phyloP scores from a whole-genome alignment of 1,140 invertebrate species.

The Dendrolimus punctatus region DNA sequence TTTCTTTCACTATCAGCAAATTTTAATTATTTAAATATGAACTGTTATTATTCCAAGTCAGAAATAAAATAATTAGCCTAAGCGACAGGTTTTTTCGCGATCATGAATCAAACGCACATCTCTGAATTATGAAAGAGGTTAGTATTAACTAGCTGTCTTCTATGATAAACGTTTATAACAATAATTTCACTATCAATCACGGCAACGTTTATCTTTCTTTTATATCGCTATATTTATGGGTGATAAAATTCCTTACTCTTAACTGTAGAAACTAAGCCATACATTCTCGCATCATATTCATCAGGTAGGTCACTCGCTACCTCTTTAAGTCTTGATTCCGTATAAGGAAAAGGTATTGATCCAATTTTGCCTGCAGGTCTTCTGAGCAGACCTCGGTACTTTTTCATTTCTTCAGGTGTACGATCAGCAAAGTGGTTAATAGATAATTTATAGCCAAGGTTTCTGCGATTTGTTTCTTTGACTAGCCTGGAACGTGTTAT shows the following conservation, averaged over 20 bases:
- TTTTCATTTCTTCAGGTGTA: slow-evolving; percentile 40
- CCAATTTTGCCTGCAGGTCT: slow-evolving; percentile 40
- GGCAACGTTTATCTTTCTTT: no score
- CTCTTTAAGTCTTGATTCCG: slow-evolving; percentile 26
- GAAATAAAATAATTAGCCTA: no score
- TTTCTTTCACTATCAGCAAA: no score
- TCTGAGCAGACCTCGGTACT: slow-evolving; percentile 27
- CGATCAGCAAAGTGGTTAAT: slow-evolving; percentile 48
- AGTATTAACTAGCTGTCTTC: no score
- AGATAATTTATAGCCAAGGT: slow-evolving; percentile 34
- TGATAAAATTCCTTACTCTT: slow-evolving; percentile 76
- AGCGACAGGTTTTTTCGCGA: no score
- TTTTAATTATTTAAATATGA: no score
- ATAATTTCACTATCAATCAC: no score
- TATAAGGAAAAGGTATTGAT: slow-evolving; percentile 81
- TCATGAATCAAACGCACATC: no score
- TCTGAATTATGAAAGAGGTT: no score
- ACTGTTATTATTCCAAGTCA: no score
- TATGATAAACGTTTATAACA: no score
- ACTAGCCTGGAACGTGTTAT: slow-evolving; percentile 23
- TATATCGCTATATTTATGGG: no score
- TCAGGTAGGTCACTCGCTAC: slow-evolving; percentile 74
- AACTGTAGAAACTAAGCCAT: slow-evolving; percentile 91
- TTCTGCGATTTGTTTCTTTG: slow-evolving; percentile 25
- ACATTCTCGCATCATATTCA: slow-evolving; percentile 88